A percentile compares a stretch with the other conserved stretches of the same genome.
Evolutionary conservation across 2,797 vertebrate species (phyloP).

Genomic region (Phoebastria nigripes): DNA sequence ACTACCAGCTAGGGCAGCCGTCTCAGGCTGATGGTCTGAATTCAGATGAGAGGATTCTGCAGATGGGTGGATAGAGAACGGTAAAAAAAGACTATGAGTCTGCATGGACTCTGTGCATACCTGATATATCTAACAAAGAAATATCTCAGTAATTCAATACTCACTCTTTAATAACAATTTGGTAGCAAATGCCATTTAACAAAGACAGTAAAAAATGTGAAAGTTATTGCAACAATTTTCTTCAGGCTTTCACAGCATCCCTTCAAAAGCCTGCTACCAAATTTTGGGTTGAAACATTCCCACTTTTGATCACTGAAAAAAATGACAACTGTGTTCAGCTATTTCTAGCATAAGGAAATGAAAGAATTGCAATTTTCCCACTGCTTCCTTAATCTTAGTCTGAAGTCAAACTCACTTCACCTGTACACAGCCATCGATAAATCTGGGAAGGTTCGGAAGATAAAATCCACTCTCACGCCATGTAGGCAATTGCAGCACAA

Average conservation of each 20-base stretch:
- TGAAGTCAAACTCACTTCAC: background rate
- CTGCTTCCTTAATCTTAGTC: background rate
- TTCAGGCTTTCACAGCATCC: background rate
- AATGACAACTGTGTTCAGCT: background rate
- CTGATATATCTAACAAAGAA: background rate
- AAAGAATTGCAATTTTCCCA: background rate
- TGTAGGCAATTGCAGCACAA: background rate
- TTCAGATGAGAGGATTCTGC: background rate
- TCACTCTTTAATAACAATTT: background rate
- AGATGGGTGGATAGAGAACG: fast-evolving
- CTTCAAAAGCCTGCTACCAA: background rate
- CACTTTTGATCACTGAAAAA: background rate
- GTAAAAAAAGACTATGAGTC: background rate
- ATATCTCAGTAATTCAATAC: background rate
- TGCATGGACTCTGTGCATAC: background rate
- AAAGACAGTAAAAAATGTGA: background rate
- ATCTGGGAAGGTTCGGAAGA: background rate
- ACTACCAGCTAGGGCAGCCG: background rate
- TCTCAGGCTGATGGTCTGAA: background rate
- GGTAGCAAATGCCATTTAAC: background rate
- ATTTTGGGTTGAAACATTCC: background rate
- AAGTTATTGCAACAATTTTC: background rate
- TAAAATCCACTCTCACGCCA: background rate
- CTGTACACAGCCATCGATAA: background rate
- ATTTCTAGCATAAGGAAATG: background rate